These are phyloP conservation scores for Crotalus tigris DNA, from an alignment of 2,113 vertebrate species.

Conservation along the genomic window DNA sequence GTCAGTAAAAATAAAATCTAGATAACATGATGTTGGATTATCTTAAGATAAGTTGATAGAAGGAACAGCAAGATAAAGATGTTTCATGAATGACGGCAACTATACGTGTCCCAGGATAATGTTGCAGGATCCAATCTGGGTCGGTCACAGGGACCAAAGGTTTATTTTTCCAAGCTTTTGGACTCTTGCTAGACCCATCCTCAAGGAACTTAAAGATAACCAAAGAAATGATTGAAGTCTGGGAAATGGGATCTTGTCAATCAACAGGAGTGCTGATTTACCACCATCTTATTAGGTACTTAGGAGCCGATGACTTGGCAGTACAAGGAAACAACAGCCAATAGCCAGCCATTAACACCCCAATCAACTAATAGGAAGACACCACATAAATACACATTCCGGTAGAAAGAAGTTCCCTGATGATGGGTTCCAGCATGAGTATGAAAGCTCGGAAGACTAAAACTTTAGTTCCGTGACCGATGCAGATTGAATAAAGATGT, in stretches of 20 bases:
- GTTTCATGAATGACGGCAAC: not conserved
- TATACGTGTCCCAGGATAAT: not conserved
- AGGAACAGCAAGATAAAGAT: not conserved
- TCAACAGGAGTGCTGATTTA: not conserved
- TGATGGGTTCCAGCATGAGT: not conserved
- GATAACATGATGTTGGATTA: not conserved
- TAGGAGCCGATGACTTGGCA: not conserved
- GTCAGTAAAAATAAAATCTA: not conserved
- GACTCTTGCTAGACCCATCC: not conserved
- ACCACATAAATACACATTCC: not conserved
- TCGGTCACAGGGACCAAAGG: not conserved
- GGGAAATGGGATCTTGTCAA: not conserved
- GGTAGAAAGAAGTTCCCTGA: not conserved
- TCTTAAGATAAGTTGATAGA: not conserved
- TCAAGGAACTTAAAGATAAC: not conserved
- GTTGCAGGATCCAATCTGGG: not conserved
- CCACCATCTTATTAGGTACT: not conserved
- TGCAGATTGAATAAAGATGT: not conserved
- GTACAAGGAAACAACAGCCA: not conserved
- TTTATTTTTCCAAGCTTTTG: not conserved
- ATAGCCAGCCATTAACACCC: not conserved
- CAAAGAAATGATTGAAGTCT: not conserved
- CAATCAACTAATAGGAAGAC: not conserved
- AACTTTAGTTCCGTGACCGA: not conserved
- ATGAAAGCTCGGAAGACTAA: not conserved